These are phyloP conservation scores for Uria aalge DNA, from an alignment of 2,113 vertebrate genomes.

Conservation along the genomic window DNA sequence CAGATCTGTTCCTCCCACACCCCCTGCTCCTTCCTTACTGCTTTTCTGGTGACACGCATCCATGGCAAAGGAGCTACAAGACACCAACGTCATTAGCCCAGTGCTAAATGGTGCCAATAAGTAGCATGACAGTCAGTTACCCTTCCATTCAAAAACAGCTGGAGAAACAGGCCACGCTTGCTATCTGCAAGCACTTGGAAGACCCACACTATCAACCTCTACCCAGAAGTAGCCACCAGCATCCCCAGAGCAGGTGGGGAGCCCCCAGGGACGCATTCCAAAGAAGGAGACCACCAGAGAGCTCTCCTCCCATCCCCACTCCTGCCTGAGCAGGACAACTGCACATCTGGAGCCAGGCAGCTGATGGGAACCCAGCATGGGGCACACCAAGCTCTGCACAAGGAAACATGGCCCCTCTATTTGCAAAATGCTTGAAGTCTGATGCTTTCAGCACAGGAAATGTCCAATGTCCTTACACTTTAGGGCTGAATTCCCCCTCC, in stretches of 20 bases:
- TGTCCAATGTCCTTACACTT: background rate
- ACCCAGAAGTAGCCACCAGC: background rate
- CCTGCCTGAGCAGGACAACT: background rate
- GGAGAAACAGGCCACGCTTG: background rate
- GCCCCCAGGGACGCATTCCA: background rate
- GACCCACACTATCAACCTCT: background rate
- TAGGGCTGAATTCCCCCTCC: background rate
- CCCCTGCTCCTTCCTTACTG: background rate
- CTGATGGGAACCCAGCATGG: background rate
- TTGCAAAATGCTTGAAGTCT: background rate
- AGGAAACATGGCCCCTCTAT: background rate
- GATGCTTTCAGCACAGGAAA: slow-evolving; percentile 39
- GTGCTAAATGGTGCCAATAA: background rate
- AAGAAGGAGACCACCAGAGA: background rate
- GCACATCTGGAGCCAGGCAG: background rate
- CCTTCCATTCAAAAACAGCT: background rate
- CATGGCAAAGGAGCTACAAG: background rate
- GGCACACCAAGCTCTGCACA: background rate
- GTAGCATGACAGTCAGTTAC: background rate
- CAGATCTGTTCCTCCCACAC: background rate
- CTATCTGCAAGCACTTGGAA: background rate
- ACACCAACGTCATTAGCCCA: background rate
- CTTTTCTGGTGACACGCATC: background rate
- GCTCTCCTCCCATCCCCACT: background rate
- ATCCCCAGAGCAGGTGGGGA: background rate